Evolutionary conservation across 2,113 vertebrate genomes (phyloP).

Genomic region (Rhynchomys soricoides): DNA sequence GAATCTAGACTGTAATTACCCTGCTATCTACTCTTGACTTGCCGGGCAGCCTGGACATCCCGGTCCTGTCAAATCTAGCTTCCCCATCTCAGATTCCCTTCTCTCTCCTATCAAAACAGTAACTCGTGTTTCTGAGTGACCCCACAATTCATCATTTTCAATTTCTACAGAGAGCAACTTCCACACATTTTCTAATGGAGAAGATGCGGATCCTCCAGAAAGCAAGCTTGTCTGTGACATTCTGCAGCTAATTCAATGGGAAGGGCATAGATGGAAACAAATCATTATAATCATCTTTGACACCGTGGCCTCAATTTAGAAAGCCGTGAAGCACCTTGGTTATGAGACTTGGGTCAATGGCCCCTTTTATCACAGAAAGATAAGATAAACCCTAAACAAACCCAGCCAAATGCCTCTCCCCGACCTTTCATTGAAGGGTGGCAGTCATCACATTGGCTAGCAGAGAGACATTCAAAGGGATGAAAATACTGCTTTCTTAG

Average conservation of each 20-base stretch:
- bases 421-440: slow-evolving; percentile 80
- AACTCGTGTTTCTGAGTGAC: slow-evolving; percentile 19
- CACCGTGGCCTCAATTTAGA: slow-evolving; percentile 60
- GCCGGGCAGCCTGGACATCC: background rate
- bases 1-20: slow-evolving; percentile 52
- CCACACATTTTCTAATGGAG: slow-evolving; percentile 41
- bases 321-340: slow-evolving; percentile 73
- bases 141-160: slow-evolving; percentile 35
- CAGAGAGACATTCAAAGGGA: slow-evolving; percentile 73
- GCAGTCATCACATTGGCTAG: slow-evolving; percentile 82
- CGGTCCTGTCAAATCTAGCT: background rate
- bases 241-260: slow-evolving; percentile 61
- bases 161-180: slow-evolving; percentile 9
- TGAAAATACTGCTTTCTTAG: slow-evolving; percentile 77
- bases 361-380: slow-evolving; percentile 82
- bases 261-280: slow-evolving; percentile 58
- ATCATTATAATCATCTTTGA: slow-evolving; percentile 78
- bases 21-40: slow-evolving; percentile 2
- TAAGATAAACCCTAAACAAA: slow-evolving; percentile 81
- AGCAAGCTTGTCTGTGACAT: slow-evolving; percentile 75
- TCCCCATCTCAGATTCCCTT: background rate
- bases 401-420: slow-evolving; percentile 70
- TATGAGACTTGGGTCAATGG: slow-evolving; percentile 78
- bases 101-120: slow-evolving; percentile 4
- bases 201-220: slow-evolving; percentile 40